phyloP scores from a whole-genome alignment of 2,797 vertebrate genomes.

The Tiaroga cobitis region DNA sequence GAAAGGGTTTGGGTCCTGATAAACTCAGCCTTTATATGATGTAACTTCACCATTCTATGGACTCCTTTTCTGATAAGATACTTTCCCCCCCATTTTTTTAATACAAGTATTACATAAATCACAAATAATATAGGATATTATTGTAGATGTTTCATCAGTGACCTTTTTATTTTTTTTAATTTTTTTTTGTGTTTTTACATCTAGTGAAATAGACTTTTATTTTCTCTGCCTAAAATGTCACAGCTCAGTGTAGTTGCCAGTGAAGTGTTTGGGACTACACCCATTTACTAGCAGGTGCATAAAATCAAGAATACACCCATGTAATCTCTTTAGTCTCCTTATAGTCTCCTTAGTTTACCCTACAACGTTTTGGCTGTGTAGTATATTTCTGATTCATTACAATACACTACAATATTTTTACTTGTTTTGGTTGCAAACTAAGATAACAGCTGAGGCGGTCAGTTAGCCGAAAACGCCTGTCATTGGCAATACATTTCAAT shows the following conservation, averaged over 20 bases:
- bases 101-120: background rate
- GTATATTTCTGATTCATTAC: background rate
- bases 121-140: background rate
- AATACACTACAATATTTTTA: background rate
- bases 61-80: background rate
- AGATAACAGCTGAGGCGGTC: background rate
- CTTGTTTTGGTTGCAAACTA: background rate
- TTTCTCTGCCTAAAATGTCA: background rate
- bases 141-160: background rate
- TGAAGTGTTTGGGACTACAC: conserved; percentile 24
- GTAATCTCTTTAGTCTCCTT: background rate
- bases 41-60: background rate
- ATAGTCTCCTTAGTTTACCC: background rate
- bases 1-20: background rate
- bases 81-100: background rate
- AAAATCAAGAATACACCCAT: conserved; percentile 18
- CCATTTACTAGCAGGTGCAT: conserved; percentile 53
- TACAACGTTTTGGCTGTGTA: background rate
- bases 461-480: background rate
- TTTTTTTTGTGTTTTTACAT: background rate
- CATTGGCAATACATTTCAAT: conserved; percentile 7
- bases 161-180: background rate
- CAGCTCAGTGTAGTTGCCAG: background rate
- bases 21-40: background rate
- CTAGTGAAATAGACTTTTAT: background rate